These are phyloP conservation scores for Mormoops blainvillei DNA, from an alignment of 2,113 vertebrate genomes.

Conservation along the genomic window DNA sequence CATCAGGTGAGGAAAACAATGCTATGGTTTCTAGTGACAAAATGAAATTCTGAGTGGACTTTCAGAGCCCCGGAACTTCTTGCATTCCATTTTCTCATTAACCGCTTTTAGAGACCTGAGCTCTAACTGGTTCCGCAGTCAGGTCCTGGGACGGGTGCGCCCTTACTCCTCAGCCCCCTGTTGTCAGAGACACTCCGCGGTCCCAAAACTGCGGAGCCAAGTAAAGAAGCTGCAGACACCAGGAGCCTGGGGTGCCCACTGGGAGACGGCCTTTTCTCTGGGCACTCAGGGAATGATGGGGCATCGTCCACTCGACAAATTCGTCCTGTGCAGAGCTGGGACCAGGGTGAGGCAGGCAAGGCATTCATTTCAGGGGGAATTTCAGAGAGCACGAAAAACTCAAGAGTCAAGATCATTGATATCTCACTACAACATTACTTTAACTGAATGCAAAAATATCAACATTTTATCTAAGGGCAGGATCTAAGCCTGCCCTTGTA, in stretches of 20 bases:
- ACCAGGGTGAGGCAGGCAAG: neutral
- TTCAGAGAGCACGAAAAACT: neutral
- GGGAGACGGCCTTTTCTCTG: neutral
- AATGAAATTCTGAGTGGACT: neutral
- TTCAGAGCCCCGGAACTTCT: neutral
- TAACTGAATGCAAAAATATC: neutral
- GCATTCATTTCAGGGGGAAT: neutral
- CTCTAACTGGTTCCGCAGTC: neutral
- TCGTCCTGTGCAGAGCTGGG: neutral
- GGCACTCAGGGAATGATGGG: conserved; percentile 31
- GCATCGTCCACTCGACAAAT: neutral
- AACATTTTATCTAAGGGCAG: neutral
- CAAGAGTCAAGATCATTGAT: neutral
- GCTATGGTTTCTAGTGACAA: neutral
- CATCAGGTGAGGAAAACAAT: neutral
- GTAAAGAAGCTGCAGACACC: conserved; percentile 4
- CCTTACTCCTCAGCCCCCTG: neutral
- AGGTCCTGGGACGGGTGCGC: neutral
- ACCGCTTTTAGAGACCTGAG: neutral
- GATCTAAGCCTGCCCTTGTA: neutral
- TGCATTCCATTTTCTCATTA: neutral
- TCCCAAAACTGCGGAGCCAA: neutral
- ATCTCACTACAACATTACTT: neutral
- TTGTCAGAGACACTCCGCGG: conserved; percentile 36
- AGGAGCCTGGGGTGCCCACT: neutral